phyloP scores from a whole-genome alignment of 2,797 vertebrate genomes.

The Luscinia luscinia region DNA sequence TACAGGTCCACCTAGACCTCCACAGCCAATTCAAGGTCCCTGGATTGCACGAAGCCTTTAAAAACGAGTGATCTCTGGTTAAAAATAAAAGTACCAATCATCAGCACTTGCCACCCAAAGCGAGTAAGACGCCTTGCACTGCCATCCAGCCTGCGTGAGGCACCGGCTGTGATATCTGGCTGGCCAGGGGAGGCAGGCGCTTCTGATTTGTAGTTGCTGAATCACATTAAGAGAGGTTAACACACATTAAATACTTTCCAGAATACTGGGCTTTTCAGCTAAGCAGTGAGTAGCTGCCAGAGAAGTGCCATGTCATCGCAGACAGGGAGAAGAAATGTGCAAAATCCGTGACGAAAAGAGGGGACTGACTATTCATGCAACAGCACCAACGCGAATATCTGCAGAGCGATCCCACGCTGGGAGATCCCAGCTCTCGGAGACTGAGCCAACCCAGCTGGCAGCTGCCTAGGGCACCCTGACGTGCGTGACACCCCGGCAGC shows the following conservation, averaged over 20 bases:
- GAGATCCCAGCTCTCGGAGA: not conserved
- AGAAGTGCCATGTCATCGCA: constrained; percentile 57
- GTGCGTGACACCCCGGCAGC: not conserved
- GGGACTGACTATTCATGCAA: not conserved
- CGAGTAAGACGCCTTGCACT: not conserved
- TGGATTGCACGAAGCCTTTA: not conserved
- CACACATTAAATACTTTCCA: constrained; percentile 30
- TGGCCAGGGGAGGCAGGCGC: constrained; percentile 6
- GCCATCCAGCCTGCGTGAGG: not conserved
- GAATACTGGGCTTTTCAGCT: constrained; percentile 39
- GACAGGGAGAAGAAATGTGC: not conserved
- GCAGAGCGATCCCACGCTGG: not conserved
- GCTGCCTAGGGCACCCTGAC: not conserved
- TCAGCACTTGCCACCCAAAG: not conserved
- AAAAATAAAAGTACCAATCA: not conserved
- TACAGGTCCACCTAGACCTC: not conserved
- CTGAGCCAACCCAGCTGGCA: not conserved
- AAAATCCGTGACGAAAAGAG: not conserved
- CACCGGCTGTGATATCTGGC: not conserved
- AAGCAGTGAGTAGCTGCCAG: constrained; percentile 15
- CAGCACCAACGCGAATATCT: not conserved
- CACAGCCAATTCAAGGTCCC: not conserved
- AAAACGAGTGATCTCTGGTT: not conserved
- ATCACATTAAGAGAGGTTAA: constrained; percentile 55
- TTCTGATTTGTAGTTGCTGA: constrained; percentile 21